Evolutionary conservation across 2,113 vertebrate genomes (phyloP), one percentile per base, ranked within the genome.

Genomic region (Boulengeromyrus knoepffleri): DNA sequence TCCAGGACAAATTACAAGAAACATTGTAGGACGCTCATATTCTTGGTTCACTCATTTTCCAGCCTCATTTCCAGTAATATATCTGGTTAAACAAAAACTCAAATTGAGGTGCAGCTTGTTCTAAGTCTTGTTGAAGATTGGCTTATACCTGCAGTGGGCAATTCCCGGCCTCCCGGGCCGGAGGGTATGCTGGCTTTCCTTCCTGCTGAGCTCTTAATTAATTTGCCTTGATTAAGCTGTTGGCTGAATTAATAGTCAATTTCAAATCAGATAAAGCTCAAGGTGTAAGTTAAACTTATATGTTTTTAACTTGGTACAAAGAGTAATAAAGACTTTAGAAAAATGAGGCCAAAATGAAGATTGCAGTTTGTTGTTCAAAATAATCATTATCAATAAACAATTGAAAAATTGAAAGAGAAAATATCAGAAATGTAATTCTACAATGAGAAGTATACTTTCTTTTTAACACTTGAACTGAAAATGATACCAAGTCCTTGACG

Each of bases 221-320:
- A 80, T 80, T 80, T 80, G 31, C 15, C 74, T 80, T 80, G 36
- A 80, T 80, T 80, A 80, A 80, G 74, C 17, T 36, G 36, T 80
- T 80, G 31, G 13, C 74, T 17, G 31, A 80, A 80, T 80, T 17
- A 42, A 42, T 80, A n/a, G 46, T 36, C 49, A 45, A 8, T 70
- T n/a, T 10, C 56, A 88, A 88, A 88, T 88, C 31, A 45, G 52
- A 88, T 46, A 70, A 42, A 70, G n/a, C 62, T 70, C 62, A 70
- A 80, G 36, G 36, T 80, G 74, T 39, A 39, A 80, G 74, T 42
- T 80, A 80, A 42, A 39, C 10, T 2, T 80, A 8, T 77, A 77
- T 80, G 74, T 17, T 80, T 77, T 80, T 42, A 80, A 80, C 36
- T 42, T 80, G 31, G 27, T 13, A 80, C 15, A 80, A 42, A 80